Evolutionary conservation across 2,113 vertebrate species (phyloP), one percentile per base, ranked within the genome.

Genomic region (Stigmatopora nigra): DNA sequence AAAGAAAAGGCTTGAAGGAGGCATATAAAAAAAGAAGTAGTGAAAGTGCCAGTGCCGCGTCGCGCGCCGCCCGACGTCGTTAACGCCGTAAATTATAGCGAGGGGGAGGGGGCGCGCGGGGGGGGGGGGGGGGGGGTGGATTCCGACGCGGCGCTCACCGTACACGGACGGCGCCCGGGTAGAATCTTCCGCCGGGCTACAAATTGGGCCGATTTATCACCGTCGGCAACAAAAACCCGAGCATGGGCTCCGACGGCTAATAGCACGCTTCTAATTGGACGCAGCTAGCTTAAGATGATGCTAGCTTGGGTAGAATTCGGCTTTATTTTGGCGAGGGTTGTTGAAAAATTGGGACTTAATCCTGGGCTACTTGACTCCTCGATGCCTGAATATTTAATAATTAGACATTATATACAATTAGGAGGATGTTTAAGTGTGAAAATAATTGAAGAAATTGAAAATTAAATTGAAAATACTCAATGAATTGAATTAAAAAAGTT

Each of bases 41-140:
- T 76, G 83, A 74, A 83, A 84, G 82, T 82, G 87, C 76, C 82
- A 82, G 69, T 77, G 76, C 77, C 80, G 85, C 82, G 75, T 46
- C 41, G 61, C 22, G 22, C 15, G 14, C 76, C 73, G 90, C 88
- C 89, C 89, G 86, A 91, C 92, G 91, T 93, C 95, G 94, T 97
- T 94, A 94, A 92, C 90, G 93, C 93, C 91, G 93, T 95, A 96
- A 95, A 98, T 96, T 87, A 89, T 83, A 22, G 62, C 63, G 92
- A 92, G 58, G 38, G 92, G 92, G 38, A 11, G n/a, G n/a, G n/a
- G n/a, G n/a, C n/a, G n/a, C 36, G 3, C n/a, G 36, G 38, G 91
- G 92, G 90, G 90, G n/a, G n/a, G n/a, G n/a, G n/a, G n/a, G 36
- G 3, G 11, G 36, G 38, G 91, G 92, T 90, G 90, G 91, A 93